These are phyloP conservation scores for Plodia interpunctella DNA, from an alignment of 1,140 invertebrate species.

Conservation along the genomic window DNA sequence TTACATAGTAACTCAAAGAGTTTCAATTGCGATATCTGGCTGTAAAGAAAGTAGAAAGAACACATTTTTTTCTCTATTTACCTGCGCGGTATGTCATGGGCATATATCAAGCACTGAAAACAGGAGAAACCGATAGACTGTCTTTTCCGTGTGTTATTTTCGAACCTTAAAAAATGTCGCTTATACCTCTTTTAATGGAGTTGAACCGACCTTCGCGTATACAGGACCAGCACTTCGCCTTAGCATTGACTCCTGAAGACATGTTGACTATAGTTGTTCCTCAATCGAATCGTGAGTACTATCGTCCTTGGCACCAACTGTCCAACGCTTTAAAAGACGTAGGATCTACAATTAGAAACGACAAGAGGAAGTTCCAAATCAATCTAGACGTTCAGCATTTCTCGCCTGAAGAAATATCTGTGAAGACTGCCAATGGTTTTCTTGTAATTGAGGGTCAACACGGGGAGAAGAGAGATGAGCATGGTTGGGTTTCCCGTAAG, in stretches of 20 bases:
- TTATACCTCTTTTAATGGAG: conserved; percentile 55
- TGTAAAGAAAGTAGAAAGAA: conserved; percentile 3
- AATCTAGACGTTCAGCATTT: conserved; percentile 90
- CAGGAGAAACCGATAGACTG: conserved; percentile 10
- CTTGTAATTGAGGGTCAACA: conserved; percentile 83
- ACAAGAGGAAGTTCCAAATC: conserved; percentile 76
- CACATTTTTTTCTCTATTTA: too few relatives aligned
- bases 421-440: conserved; percentile 84
- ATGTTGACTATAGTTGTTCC: conserved; percentile 77
- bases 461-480: conserved; percentile 83
- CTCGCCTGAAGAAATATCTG: conserved; percentile 86
- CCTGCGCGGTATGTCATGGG: conserved; percentile 25
- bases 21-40: conserved; percentile 7
- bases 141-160: background rate
- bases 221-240: conserved; percentile 84
- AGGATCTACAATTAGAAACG: conserved; percentile 81
- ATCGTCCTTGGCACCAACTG: conserved; percentile 80
- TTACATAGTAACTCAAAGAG: background rate
- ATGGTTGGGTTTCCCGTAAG: conserved; percentile 83
- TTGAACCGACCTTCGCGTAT: conserved; percentile 79
- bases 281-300: conserved; percentile 65
- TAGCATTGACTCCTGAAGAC: conserved; percentile 83
- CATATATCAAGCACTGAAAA: conserved; percentile 12
- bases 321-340: conserved; percentile 79
- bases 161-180: conserved; percentile 23